Evolutionary conservation across 1,140 invertebrate species (phyloP).

Genomic region (Drosophila chauvacae): DNA sequence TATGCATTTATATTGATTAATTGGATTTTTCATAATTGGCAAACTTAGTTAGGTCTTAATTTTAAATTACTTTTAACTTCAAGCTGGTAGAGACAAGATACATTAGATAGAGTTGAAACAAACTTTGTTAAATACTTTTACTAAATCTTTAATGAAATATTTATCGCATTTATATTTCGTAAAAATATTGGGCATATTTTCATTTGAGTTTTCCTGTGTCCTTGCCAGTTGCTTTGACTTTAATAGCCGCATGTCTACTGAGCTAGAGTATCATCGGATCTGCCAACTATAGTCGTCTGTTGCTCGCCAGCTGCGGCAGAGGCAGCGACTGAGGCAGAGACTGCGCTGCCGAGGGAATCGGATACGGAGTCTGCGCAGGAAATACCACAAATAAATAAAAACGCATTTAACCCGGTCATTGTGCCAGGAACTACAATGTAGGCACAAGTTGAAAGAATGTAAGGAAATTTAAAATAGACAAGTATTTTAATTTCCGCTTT

Average conservation of each 20-base stretch:
- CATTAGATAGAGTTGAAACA: too few species aligned
- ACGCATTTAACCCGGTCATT: conserved; percentile 30
- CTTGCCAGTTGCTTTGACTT: not conserved
- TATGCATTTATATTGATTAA: too few species aligned
- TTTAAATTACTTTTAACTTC: too few species aligned
- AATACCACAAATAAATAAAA: conserved; percentile 16
- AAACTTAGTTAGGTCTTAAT: too few species aligned
- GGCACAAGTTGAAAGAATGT: not conserved
- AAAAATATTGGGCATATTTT: not conserved
- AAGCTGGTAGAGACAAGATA: too few species aligned
- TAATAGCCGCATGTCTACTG: conserved; percentile 15
- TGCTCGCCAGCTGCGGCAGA: conserved; percentile 7
- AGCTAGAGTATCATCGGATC: not conserved
- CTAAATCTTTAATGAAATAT: not conserved
- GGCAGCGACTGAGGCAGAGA: conserved; percentile 4
- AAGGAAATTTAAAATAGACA: not conserved
- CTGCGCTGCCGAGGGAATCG: conserved; percentile 20
- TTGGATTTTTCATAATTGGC: too few species aligned
- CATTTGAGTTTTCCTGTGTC: not conserved
- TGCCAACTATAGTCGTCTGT: conserved; percentile 1
- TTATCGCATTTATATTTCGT: not conserved
- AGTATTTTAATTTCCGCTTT: not conserved
- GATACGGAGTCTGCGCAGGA: conserved; percentile 36
- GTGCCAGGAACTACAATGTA: not conserved
- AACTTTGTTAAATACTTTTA: too few species aligned